Conservation (phyloP, 2,888 invertebrate genomes). For the Thecocarcelia acutangulata region DNA sequence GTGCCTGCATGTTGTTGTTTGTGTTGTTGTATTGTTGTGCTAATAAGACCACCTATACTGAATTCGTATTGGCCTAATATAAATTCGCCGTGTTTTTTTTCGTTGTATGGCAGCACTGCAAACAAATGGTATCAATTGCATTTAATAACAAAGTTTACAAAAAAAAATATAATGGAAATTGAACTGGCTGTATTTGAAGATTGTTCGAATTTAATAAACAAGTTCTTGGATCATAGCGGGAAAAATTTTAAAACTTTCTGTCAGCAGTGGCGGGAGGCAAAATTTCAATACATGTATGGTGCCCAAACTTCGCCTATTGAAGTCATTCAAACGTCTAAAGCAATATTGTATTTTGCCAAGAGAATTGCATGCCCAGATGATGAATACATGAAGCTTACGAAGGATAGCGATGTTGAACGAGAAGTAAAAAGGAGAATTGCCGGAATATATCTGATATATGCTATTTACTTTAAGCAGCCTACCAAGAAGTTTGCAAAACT, state of each 20-base stretch:
- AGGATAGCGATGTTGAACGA: slow-evolving; percentile 63
- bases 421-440: slow-evolving; percentile 73
- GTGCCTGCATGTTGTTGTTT: no score
- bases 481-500: slow-evolving; percentile 76
- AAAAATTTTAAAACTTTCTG: slow-evolving; percentile 74
- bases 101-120: no score
- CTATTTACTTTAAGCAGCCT: slow-evolving; percentile 78
- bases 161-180: slow-evolving; percentile 57
- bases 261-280: slow-evolving; percentile 73
- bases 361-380: slow-evolving; percentile 72
- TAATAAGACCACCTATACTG: no score
- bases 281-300: slow-evolving; percentile 76
- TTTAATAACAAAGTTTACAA: no score
- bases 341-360: slow-evolving; percentile 75
- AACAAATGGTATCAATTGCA: no score
- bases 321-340: slow-evolving; percentile 74
- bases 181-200: slow-evolving; percentile 72
- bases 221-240: slow-evolving; percentile 66
- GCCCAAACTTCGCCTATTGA: slow-evolving; percentile 74
- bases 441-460: slow-evolving; percentile 76
- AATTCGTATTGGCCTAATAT: no score
- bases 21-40: no score
- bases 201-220: slow-evolving; percentile 70
- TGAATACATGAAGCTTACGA: slow-evolving; percentile 33
- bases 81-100: no score